phyloP scores from a whole-genome alignment of 2,113 vertebrate species.

The Numenius arquata region DNA sequence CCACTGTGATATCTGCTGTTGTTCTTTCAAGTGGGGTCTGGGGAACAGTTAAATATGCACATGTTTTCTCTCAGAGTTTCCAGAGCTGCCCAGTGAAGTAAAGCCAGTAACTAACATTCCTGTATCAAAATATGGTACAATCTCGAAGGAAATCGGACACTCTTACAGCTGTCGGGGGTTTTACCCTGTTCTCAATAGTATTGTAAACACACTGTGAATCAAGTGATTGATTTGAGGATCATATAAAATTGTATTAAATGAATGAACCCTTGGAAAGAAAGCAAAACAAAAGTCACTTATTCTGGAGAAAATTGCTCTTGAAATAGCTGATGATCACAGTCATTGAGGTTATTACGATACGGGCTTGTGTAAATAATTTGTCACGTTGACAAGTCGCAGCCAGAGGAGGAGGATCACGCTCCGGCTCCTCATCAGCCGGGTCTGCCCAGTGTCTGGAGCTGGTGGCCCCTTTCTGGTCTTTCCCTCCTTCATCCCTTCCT shows the following conservation, averaged over 20 bases:
- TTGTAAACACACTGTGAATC: neutral
- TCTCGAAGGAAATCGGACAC: neutral
- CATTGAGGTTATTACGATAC: neutral
- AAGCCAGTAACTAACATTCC: neutral
- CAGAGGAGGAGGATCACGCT: neutral
- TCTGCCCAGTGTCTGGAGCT: neutral
- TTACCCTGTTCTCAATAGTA: neutral
- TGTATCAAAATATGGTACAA: neutral
- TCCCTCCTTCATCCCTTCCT: neutral
- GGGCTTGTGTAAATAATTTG: neutral
- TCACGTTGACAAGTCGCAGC: neutral
- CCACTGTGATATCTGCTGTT: neutral
- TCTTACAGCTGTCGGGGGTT: neutral
- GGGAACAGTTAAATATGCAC: neutral
- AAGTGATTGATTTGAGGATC: neutral
- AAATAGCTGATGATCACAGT: neutral
- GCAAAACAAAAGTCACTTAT: neutral
- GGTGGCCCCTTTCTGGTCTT: neutral
- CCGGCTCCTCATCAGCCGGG: rapidly evolving
- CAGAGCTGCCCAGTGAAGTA: neutral
- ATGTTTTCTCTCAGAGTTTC: neutral
- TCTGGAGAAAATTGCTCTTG: neutral
- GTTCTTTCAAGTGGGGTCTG: neutral
- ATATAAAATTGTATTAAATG: rapidly evolving
- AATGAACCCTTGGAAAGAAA: neutral